These are phyloP conservation scores for Vespertilio murinus DNA, from an alignment of 2,797 vertebrate genomes.

Conservation along the genomic window DNA sequence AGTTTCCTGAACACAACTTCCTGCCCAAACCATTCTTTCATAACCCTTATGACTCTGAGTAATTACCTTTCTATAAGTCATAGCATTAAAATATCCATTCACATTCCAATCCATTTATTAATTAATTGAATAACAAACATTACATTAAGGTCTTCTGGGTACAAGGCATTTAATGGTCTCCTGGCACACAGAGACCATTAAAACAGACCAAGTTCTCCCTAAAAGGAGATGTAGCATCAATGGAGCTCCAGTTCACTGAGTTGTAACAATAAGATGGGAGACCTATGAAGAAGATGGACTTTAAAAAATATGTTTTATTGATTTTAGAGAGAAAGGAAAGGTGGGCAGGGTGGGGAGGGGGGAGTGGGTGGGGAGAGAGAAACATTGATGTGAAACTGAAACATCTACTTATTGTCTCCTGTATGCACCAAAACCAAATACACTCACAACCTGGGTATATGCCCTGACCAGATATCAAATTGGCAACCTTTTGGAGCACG, in stretches of 20 bases:
- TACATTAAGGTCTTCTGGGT: not conserved
- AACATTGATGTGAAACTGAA: not conserved
- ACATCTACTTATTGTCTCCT: too few relatives aligned
- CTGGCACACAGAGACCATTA: not conserved
- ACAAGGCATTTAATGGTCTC: not conserved
- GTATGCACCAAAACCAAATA: too few relatives aligned
- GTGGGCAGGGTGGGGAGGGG: too few relatives aligned
- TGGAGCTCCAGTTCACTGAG: not conserved
- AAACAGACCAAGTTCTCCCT: not conserved
- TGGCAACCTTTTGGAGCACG: not conserved
- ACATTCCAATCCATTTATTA: not conserved
- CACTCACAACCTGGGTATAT: too few relatives aligned
- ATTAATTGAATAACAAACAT: conserved; percentile 4
- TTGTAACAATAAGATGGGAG: not conserved
- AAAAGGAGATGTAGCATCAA: not conserved
- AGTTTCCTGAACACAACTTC: not conserved
- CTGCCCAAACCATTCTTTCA: not conserved
- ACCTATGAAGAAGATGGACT: not conserved
- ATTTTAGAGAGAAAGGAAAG: not conserved
- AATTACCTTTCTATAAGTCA: not conserved
- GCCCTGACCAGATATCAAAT: too few relatives aligned
- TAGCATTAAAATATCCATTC: not conserved
- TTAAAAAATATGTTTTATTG: not conserved
- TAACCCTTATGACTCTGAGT: not conserved
- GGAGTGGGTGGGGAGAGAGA: too few relatives aligned